Evolutionary conservation across 2,113 vertebrate species (phyloP), one percentile per base, ranked within the genome.

Genomic region (Dendrocopos noguchii): DNA sequence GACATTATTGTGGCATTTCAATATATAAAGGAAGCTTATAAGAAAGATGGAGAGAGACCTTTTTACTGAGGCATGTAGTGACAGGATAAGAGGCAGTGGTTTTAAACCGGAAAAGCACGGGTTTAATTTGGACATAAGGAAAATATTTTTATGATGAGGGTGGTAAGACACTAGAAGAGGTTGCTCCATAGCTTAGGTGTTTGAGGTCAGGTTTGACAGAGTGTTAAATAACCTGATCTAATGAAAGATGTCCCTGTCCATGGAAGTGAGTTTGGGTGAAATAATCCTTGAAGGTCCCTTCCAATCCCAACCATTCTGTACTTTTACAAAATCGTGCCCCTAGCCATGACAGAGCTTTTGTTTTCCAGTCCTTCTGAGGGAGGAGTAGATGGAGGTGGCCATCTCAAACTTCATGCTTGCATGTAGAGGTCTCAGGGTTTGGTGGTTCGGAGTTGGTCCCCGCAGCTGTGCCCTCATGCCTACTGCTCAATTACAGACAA

Each of bases 391-490:
- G 1, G 59, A 88, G 4, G 25, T 68, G 25, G 3, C 6, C 8
- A 31, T 68, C 20, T 80, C 1, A 9, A 47, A 76, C 31, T 80
- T 93, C n/a, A 34, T 1, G 11, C 36, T 65, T 87, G 19, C 5
- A 3, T 65, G 4, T 65, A 53, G 25, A 76, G 16, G 7, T 68
- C 11, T 78, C 53, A 42, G 15, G 7, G 12, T 72, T 81, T 50
- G 29, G 8, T 68, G 22, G 22, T 6, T 71, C 24, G 88, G 34
- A 27, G 12, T 42, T 83, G 36, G 44, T 83, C 22, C 28, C 25
- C 61, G 36, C 3, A 5, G 27, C 20, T 15, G 1, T 73, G 52
- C 9, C 12, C 20, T 63, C 1, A 0, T 9, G 7, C 44, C n/a
- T 84, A 8, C n/a, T 93, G 39, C 19, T 11, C 8, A 3, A 28